These are phyloP conservation scores for Panthera leo DNA, from an alignment of 2,113 vertebrate species.

Conservation along the genomic window DNA sequence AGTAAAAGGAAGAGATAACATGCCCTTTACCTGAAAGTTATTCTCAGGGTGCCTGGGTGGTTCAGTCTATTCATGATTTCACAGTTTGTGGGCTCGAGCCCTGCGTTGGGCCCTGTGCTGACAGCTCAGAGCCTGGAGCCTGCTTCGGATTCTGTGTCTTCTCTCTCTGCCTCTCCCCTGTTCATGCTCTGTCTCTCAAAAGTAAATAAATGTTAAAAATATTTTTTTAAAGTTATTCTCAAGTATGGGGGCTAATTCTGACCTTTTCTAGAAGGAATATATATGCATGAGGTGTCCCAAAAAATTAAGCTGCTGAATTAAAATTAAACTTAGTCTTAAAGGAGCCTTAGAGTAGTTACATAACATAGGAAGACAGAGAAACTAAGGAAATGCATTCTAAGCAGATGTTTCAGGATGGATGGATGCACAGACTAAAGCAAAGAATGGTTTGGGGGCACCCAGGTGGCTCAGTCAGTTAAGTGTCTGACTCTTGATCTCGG, in stretches of 20 bases:
- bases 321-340: background rate
- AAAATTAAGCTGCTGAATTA: background rate
- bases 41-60: background rate
- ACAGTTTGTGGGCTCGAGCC: no score
- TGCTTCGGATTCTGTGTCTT: no score
- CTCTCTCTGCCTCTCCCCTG: no score
- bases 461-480: no score
- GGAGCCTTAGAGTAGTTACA: background rate
- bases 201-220: no score
- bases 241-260: background rate
- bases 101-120: no score
- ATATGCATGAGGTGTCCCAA: background rate
- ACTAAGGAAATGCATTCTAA: background rate
- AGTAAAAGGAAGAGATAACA: background rate
- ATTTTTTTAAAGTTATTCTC: background rate
- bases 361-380: background rate
- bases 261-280: background rate
- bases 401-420: background rate
- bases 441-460: no score
- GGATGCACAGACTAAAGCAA: background rate
- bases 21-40: background rate
- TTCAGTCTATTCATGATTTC: no score
- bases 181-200: no score
- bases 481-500: no score
- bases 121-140: no score